Percentiles rank a stretch among this genome's conserved stretches.
Evolutionary conservation across 2,113 vertebrate genomes (phyloP).

Genomic region (Butorides virescens): DNA sequence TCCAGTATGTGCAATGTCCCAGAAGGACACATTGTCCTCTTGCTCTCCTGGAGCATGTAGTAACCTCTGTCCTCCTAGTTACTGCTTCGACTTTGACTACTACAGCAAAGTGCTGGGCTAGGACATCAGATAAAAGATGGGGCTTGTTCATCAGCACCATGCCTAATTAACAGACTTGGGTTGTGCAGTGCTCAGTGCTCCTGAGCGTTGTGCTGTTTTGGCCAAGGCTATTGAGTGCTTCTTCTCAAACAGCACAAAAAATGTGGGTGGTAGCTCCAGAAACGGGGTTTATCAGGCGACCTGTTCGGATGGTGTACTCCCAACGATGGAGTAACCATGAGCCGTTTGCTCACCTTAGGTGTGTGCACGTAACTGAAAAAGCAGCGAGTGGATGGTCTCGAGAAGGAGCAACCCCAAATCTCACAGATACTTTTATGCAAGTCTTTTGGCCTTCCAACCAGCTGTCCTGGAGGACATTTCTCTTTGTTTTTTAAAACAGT

Average conservation of each 20-base stretch:
- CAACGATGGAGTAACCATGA: fast-evolving
- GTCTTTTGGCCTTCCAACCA: not conserved
- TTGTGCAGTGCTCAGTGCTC: not conserved
- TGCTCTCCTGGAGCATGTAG: not conserved
- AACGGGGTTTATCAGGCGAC: not conserved
- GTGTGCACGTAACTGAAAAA: not conserved
- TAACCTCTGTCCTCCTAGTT: not conserved
- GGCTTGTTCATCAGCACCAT: not conserved
- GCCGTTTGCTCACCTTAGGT: not conserved
- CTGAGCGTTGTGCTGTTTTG: not conserved
- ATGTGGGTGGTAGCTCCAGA: not conserved
- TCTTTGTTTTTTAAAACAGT: not conserved
- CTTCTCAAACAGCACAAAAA: not conserved
- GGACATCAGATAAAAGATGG: not conserved
- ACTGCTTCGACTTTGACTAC: not conserved
- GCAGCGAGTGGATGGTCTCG: fast-evolving
- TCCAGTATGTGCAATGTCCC: not conserved
- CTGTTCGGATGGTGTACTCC: not conserved
- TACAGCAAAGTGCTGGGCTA: not conserved
- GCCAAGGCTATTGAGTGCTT: not conserved
- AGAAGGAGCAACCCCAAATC: not conserved
- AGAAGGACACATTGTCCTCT: not conserved
- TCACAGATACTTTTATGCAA: not conserved
- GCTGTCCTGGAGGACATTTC: not conserved
- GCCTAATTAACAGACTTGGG: not conserved